Base-by-base conservation (phyloP, 2,797 vertebrate species). In the Enteromius thamalakanensis region DNA sequence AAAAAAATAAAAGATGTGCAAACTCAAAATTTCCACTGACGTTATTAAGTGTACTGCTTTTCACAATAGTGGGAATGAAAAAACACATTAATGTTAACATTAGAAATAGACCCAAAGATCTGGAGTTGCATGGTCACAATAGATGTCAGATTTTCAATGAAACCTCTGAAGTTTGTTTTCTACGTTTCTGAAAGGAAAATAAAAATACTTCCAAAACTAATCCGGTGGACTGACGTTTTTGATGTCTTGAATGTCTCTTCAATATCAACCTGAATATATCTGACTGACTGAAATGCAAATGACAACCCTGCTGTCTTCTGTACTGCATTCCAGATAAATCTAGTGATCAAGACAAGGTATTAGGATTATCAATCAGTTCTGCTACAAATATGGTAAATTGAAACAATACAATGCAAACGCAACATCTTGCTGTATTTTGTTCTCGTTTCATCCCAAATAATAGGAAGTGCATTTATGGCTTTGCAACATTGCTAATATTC, bases 121-220 rank as follows among this genome's bases (percentile, higher is more conserved):
- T 32, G 11, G 3, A 80, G 34, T 12, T 45, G 51, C 34, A n/a
- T 40, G 49, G 32, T 15, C 34, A 70, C 14, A 69, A 42, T 40
- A 26, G 17, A 60, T 49, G 17, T 64, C 9, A 10, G 40, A 21
- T 64, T 64, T 72, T 62, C 3, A 69, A 37, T 14, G 0, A 58
- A 37, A 23, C 26, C 8, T 67, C 17, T 60, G 6, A 32, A 34
- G 23, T 47, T 11, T 6, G 2, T 34, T 62, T 80, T 17, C 32
- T 17, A 32, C 23, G 6, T 29, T 47, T 45, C 40, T 80, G 19
- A 81, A 51, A 75, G 26, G 40, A 34, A 64, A 81, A 81, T 80
- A 69, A 55, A 58, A 69, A 32, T 47, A 60, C 34, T 58, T 58
- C 15, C 9, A 32, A 75, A 37, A 60, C 34, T 3, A 21, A 58